These are phyloP conservation scores for Argya squamiceps DNA, from an alignment of 2,797 vertebrate species.

Conservation along the genomic window DNA sequence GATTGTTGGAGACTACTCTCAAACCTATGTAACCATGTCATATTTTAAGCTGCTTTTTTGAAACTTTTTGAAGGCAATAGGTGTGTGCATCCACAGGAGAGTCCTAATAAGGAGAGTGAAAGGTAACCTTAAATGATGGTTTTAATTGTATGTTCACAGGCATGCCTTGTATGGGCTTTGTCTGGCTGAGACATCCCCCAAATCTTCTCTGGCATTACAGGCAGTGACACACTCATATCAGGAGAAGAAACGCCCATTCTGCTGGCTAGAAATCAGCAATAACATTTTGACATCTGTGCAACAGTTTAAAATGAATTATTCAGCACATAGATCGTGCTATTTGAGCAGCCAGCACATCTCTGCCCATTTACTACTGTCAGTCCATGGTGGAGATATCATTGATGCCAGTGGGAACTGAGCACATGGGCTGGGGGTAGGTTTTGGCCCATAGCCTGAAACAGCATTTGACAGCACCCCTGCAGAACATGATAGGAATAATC, in stretches of 20 bases:
- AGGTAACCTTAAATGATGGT: background rate
- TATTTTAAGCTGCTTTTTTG: background rate
- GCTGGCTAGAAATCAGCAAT: conserved; percentile 63
- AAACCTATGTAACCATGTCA: background rate
- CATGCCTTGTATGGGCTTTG: background rate
- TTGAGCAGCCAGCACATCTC: conserved; percentile 62
- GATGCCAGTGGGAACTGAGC: conserved; percentile 47
- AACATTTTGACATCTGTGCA: conserved; percentile 68
- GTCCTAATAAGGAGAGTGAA: background rate
- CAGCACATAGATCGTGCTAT: conserved; percentile 39
- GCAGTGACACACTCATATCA: background rate
- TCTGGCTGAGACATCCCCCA: background rate
- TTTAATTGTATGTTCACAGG: background rate
- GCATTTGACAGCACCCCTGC: conserved; percentile 56
- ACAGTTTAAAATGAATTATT: conserved; percentile 74
- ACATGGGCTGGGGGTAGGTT: conserved; percentile 59
- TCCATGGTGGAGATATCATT: conserved; percentile 10
- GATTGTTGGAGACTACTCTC: background rate
- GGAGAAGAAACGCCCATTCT: conserved; percentile 39
- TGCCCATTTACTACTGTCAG: conserved; percentile 58
- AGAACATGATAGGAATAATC: conserved; percentile 51
- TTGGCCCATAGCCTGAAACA: conserved; percentile 59
- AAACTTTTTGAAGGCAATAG: background rate
- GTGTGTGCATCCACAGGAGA: background rate
- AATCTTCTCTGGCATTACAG: background rate